Evolutionary conservation across 2,797 vertebrate genomes (phyloP).

Genomic region (Sebastes kiyomatsui): DNA sequence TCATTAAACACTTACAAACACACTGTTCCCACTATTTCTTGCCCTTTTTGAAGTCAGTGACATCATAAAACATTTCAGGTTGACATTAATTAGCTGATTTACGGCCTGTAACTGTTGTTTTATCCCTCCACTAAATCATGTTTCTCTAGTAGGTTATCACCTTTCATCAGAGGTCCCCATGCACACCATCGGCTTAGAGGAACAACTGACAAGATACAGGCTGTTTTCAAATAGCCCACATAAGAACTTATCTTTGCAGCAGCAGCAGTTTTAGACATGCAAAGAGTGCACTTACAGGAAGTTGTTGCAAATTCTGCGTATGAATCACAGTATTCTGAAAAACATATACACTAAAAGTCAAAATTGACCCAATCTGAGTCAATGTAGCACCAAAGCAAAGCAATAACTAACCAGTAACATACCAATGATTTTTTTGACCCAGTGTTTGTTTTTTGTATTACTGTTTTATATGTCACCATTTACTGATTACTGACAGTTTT

Average conservation of each 20-base stretch:
- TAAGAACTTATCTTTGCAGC: neutral
- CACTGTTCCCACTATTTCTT: constrained; percentile 4
- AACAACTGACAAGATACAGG: constrained; percentile 3
- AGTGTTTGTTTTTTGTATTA: neutral
- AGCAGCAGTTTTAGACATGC: neutral
- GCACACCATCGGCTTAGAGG: constrained; percentile 8
- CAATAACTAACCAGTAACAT: neutral
- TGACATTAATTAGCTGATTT: constrained; percentile 39
- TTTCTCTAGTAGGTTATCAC: neutral
- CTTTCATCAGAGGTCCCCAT: constrained; percentile 49
- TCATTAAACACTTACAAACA: neutral
- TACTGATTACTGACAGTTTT: neutral
- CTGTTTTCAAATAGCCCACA: neutral
- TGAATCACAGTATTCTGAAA: neutral
- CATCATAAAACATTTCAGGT: constrained; percentile 41
- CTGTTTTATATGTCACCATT: neutral
- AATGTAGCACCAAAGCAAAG: neutral
- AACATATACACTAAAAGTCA: neutral
- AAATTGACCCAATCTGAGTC: neutral
- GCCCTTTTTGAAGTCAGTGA: constrained; percentile 22
- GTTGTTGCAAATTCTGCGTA: neutral
- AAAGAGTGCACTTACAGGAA: neutral
- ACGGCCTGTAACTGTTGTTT: constrained; percentile 36
- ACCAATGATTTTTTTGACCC: neutral
- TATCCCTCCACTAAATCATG: constrained; percentile 37